phyloP scores from a whole-genome alignment of 2,888 invertebrate genomes.

The Drosophila kuntzei region DNA sequence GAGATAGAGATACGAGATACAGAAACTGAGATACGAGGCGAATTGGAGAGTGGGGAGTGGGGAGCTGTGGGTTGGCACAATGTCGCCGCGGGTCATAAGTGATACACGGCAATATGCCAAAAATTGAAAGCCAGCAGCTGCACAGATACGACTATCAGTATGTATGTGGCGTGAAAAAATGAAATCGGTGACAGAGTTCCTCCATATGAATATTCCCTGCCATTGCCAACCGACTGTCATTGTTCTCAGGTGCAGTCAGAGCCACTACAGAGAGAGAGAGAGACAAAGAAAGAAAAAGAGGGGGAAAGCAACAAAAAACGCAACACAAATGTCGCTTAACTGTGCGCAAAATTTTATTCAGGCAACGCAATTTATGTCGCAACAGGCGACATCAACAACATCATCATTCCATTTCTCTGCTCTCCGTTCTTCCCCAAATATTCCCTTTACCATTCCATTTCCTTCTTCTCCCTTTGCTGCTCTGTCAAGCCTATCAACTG shows the following conservation, averaged over 20 bases:
- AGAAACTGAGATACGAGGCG: background rate
- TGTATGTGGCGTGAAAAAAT: slow-evolving; percentile 40
- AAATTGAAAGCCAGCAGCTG: slow-evolving; percentile 68
- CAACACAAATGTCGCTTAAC: slow-evolving; percentile 65
- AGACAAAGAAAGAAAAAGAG: background rate
- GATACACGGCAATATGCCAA: slow-evolving; percentile 76
- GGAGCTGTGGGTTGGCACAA: slow-evolving; percentile 17
- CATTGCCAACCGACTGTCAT: slow-evolving; percentile 64
- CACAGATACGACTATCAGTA: slow-evolving; percentile 38
- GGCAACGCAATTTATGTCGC: slow-evolving; percentile 72
- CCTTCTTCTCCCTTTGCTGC: background rate
- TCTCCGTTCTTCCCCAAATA: background rate
- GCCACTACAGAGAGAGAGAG: background rate
- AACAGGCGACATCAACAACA: slow-evolving; percentile 70
- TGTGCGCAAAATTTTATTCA: slow-evolving; percentile 77
- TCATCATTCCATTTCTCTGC: slow-evolving; percentile 27
- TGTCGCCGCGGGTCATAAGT: slow-evolving; percentile 60
- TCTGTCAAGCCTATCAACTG: slow-evolving; percentile 34
- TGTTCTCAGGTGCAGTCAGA: slow-evolving; percentile 74
- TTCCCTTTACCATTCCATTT: background rate
- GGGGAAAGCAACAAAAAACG: slow-evolving; percentile 27
- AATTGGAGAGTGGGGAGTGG: background rate
- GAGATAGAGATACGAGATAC: slow-evolving; percentile 25
- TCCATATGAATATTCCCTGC: slow-evolving; percentile 21
- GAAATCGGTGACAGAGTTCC: slow-evolving; percentile 35